phyloP scores from a whole-genome alignment of 1,140 invertebrate species.

The Bicyclus anynana region DNA sequence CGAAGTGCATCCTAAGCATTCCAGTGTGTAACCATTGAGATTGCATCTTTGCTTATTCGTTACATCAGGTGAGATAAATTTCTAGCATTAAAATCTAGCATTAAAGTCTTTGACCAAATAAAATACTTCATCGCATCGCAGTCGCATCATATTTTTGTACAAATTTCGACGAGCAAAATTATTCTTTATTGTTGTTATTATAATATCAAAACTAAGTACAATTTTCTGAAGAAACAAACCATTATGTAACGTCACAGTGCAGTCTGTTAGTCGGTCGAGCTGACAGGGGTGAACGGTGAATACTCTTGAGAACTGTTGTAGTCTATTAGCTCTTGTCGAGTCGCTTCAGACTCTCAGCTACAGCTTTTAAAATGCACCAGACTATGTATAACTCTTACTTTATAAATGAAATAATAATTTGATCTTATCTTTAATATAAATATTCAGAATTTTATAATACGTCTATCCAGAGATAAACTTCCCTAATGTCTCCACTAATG shows the following conservation, averaged over 20 bases:
- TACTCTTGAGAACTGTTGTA: constrained; percentile 11
- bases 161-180: too few relatives aligned
- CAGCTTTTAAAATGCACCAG: not conserved
- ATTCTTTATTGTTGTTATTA: not conserved
- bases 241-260: not conserved
- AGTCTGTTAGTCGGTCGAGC: constrained; percentile 6
- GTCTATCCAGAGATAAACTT: too few relatives aligned
- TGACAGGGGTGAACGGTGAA: constrained; percentile 11
- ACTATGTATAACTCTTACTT: not conserved
- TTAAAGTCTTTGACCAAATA: too few relatives aligned
- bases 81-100: too few relatives aligned
- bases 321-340: constrained; percentile 12
- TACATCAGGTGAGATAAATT: too few relatives aligned
- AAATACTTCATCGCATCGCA: too few relatives aligned
- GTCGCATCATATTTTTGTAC: too few relatives aligned
- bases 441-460: too few relatives aligned
- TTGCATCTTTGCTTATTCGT: too few relatives aligned
- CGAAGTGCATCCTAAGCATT: too few relatives aligned
- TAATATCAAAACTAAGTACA: not conserved
- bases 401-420: not conserved
- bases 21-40: too few relatives aligned
- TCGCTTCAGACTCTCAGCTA: not conserved
- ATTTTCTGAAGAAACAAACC: constrained; percentile 1
- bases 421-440: not conserved
- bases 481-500: too few relatives aligned